Percentiles rank a stretch among this genome's conserved stretches.
Evolutionary conservation across 2,113 vertebrate species (phyloP).

Genomic region (Thamnaconus septentrionalis): DNA sequence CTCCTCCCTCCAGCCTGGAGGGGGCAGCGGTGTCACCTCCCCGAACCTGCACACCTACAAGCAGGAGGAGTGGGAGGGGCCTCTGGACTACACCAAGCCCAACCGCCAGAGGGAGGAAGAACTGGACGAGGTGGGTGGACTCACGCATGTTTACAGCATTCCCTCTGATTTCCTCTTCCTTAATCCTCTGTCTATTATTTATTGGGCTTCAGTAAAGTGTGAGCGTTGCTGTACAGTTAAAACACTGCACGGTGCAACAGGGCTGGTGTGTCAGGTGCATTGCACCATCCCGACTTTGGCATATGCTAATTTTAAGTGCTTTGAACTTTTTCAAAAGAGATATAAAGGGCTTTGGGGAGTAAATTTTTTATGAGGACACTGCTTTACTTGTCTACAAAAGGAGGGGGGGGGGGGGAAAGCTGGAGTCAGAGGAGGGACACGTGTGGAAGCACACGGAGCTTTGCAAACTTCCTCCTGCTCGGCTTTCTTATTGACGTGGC

Average conservation of each 20-base stretch:
- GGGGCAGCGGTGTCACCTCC: conserved; percentile 88
- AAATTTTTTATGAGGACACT: conserved; percentile 68
- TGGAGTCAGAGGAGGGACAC: conserved; percentile 1
- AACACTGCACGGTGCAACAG: conserved; percentile 53
- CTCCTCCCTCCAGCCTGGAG: conserved; percentile 83
- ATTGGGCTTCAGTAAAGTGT: conserved; percentile 39
- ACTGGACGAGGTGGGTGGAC: conserved; percentile 85
- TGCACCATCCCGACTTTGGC: conserved; percentile 71
- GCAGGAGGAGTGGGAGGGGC: conserved; percentile 95
- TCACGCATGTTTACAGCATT: conserved; percentile 51
- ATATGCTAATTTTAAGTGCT: conserved; percentile 69
- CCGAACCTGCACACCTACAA: conserved; percentile 88
- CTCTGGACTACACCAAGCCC: conserved; percentile 96
- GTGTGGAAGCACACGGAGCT: conserved; percentile 8
- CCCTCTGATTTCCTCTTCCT: conserved; percentile 50
- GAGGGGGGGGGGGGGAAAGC: conserved; percentile 25
- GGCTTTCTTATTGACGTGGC: no score
- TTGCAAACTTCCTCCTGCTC: conserved; percentile 23
- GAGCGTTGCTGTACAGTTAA: conserved; percentile 54
- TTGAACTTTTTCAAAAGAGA: conserved; percentile 76
- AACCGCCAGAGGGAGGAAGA: conserved; percentile 94
- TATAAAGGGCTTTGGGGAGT: conserved; percentile 60
- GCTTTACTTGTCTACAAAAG: conserved; percentile 55
- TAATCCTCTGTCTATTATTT: conserved; percentile 57
- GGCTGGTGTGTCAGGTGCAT: conserved; percentile 74